Evolutionary conservation across 1,140 invertebrate species (phyloP).

Genomic region (Eueides isabella): DNA sequence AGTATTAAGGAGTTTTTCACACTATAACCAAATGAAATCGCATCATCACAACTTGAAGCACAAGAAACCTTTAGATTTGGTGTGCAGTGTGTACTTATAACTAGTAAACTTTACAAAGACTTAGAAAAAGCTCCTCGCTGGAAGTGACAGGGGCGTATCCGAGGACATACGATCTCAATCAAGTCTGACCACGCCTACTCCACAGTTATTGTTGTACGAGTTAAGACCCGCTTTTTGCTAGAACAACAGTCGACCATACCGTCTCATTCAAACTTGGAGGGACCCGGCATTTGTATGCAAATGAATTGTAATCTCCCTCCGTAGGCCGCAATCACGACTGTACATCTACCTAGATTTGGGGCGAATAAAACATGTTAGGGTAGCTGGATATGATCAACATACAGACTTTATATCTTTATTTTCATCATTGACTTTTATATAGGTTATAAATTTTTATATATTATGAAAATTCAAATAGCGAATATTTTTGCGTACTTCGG

Average conservation of each 20-base stretch:
- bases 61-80: neutral
- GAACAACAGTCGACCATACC: slow-evolving; percentile 62
- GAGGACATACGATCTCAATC: slow-evolving; percentile 34
- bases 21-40: slow-evolving; percentile 16
- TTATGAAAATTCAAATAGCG: neutral
- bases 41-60: neutral
- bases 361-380: slow-evolving; percentile 11
- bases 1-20: neutral
- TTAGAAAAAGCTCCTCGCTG: slow-evolving; percentile 48
- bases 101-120: slow-evolving; percentile 37
- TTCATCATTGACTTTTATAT: neutral
- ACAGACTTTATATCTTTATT: neutral
- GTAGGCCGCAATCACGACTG: slow-evolving; percentile 57
- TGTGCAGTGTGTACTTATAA: neutral
- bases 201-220: slow-evolving; percentile 75
- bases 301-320: slow-evolving; percentile 70
- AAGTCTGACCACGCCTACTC: slow-evolving; percentile 35
- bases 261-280: slow-evolving; percentile 69
- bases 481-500: no score
- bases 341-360: slow-evolving; percentile 41
- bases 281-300: slow-evolving; percentile 75
- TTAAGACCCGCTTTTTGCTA: slow-evolving; percentile 75
- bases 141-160: slow-evolving; percentile 47
- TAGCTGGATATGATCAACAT: slow-evolving; percentile 8
- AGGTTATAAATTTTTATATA: neutral